Base-by-base conservation (phyloP, 2,113 vertebrate genomes). In the Syrrhaptes paradoxus region DNA sequence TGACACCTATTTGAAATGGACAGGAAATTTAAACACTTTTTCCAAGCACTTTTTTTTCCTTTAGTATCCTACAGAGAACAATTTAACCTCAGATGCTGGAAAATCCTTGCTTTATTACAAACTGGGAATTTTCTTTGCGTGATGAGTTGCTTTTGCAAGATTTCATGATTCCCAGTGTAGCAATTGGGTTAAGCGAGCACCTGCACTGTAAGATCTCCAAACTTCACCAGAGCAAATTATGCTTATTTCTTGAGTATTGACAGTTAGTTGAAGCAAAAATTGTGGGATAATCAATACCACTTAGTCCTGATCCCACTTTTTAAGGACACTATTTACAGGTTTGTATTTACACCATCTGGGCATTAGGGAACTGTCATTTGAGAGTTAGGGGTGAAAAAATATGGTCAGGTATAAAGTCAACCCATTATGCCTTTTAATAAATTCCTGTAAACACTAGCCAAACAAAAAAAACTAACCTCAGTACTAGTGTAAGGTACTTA, bases 1-100 rank as follows among this genome's bases (percentile, higher is more conserved):
- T 75, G 76, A 96, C 80, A 91, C 91, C 85, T 86, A 83, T 80
- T 97, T 93, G 91, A 96, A 97, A 89, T 55, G 80, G 81, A 97
- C 93, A 97, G 97, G 96, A 98, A 97, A 97, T 97, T 96, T 95
- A 96, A 96, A 96, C 85, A 87, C 71, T 88, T 97, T 95, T 97
- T 97, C 92, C 95, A 96, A 89, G 61, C 49, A 78, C 41, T 95
- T 95, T 93, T 95, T 89, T 95, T 94, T 96, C 41, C 65, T 84
- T 87, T 74, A 89, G 46, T 96, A 92, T 96, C 49, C 97, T 93
- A 95, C 51, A 26, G 97, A 97, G 97, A 97, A 92, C 95, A 95
- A 96, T 97, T 96, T 93, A 95, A 89, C 58, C 68, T 87, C 75
- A 91, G 85, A 97, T 67, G 68, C 66, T 97, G 96, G 96, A 97